phyloP scores from a whole-genome alignment of 2,113 vertebrate species.

The Anser cygnoides region DNA sequence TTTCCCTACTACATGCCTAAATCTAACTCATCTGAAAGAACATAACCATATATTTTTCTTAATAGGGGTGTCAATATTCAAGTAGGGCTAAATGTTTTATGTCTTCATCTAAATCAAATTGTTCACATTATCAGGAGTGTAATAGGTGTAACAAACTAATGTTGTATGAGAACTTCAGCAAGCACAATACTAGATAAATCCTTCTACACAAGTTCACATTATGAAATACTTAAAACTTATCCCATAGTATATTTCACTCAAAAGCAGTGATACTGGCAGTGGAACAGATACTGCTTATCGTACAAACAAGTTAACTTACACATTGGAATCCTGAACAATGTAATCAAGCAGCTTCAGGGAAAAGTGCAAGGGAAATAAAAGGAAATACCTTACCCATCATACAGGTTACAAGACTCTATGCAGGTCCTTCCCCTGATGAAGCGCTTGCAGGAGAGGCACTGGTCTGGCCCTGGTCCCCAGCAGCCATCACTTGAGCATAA shows the following conservation, averaged over 20 bases:
- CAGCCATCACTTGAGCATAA: slow-evolving; percentile 93
- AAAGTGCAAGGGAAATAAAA: neutral
- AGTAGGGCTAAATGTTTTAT: neutral
- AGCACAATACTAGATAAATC: neutral
- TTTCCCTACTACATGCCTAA: neutral
- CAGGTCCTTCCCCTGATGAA: slow-evolving; percentile 92
- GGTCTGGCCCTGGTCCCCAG: slow-evolving; percentile 94
- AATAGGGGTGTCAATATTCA: neutral
- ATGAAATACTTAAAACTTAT: neutral
- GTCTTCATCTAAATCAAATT: neutral
- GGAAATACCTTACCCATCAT: slow-evolving; percentile 85
- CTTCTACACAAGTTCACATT: neutral
- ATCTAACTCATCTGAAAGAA: neutral
- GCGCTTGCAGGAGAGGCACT: slow-evolving; percentile 90
- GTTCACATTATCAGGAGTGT: neutral
- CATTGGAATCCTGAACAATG: neutral
- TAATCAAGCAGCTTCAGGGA: neutral
- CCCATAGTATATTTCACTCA: neutral
- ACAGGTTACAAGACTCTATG: slow-evolving; percentile 91
- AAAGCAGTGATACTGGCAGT: neutral
- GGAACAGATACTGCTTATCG: neutral
- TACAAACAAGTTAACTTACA: neutral
- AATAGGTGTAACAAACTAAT: neutral
- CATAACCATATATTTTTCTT: neutral
- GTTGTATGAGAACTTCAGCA: neutral